A percentile compares a stretch with the other conserved stretches of the same genome.
phyloP scores from a whole-genome alignment of 2,888 invertebrate species.

The Dasysyrphus tricinctus region DNA sequence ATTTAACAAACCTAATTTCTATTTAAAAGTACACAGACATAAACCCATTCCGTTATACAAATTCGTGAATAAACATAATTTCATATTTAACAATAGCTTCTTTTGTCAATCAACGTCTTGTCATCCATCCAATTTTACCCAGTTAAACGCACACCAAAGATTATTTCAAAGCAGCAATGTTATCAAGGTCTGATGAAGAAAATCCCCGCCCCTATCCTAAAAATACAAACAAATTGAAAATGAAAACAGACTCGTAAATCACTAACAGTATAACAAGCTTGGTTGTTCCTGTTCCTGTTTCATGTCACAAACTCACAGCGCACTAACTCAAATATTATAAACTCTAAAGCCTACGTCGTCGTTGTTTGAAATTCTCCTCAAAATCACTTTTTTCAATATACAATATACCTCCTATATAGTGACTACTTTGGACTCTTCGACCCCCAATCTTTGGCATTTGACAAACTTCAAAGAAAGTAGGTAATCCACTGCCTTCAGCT shows the following conservation, averaged over 20 bases:
- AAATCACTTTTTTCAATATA: neutral
- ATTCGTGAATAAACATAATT: neutral
- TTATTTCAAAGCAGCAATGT: conserved; percentile 10
- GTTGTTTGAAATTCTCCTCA: neutral
- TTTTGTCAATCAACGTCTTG: neutral
- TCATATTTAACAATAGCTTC: neutral
- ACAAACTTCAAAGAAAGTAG: conserved; percentile 51
- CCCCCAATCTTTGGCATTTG: conserved; percentile 12
- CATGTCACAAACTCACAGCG: conserved; percentile 45
- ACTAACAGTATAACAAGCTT: conserved; percentile 20
- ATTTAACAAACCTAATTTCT: no score
- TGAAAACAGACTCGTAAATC: conserved; percentile 44
- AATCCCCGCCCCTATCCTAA: neutral
- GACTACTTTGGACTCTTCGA: neutral
- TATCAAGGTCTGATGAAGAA: neutral
- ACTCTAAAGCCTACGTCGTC: conserved; percentile 37
- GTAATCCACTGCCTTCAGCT: conserved; percentile 44
- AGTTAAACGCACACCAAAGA: conserved; percentile 8
- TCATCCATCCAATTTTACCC: neutral
- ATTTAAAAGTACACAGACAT: no score
- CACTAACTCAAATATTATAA: conserved; percentile 61
- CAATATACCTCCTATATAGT: neutral
- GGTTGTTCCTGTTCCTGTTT: conserved; percentile 7
- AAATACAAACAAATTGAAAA: neutral
- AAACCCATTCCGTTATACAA: neutral